Evolutionary conservation across 2,113 vertebrate species (phyloP), one percentile per base, ranked within the genome.

Genomic region (Pavo muticus): DNA sequence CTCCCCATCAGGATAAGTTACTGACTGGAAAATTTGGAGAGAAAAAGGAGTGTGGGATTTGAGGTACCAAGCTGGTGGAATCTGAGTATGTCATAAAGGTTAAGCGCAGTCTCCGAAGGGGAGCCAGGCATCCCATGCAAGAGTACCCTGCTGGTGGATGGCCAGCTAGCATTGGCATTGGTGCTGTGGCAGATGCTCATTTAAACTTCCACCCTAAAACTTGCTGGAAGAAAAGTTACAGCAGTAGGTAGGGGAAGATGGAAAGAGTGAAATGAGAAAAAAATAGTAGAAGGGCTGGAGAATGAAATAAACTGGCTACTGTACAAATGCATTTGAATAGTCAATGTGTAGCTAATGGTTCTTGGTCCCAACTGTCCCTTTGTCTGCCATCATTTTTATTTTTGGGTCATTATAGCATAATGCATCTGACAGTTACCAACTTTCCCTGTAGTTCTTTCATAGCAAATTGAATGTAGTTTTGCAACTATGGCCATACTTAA

Each of bases 111-210:
- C 91, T 96, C 95, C 5, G 0, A 97, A 96, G 94, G 81, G 72
- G 78, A 97, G 64, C 76, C 88, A 96, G 81, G 83, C 93, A 84
- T 92, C 93, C 95, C 95, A 95, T 54, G 78, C 84, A 96, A 96
- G 95, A 96, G 82, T 68, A 85, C 82, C 91, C 91, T 1, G 68
- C 84, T 95, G 97, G 84, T 70, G 59, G 69, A 50, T 52, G 92
- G 97, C 97, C 92, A 96, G 94, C 79, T 92, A 48, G 20, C 0
- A 0, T 5, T 96, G 96, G 97, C 96, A 93, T 60, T 65, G 63
- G 94, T 97, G 97, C 92, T 95, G 97, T 90, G 97, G 97, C 98
- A 98, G 98, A 98, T 98, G 98, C 98, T 98, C 98, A 97, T 98
- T 98, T 98, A 98, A 98, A 97, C 97, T 96, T 96, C 86, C 79